Conservation (phyloP, 2,113 vertebrate genomes). For the Oryzias melastigma region DNA sequence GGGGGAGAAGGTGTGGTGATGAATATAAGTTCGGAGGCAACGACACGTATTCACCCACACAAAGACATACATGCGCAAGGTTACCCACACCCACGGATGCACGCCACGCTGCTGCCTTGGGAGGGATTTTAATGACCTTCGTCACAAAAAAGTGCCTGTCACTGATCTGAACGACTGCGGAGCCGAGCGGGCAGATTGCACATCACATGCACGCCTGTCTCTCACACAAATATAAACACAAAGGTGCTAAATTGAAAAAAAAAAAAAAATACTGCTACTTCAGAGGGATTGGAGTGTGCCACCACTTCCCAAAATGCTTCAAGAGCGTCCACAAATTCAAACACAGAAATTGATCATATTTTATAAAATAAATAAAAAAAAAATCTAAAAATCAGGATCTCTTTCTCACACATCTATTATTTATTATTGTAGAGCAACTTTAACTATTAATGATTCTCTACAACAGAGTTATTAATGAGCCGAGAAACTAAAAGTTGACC, state of each 20-base stretch:
- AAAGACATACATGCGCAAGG: slow-evolving; percentile 15
- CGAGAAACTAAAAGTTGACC: slow-evolving; percentile 75
- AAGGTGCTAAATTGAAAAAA: slow-evolving; percentile 13
- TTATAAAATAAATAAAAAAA: slow-evolving; percentile 46
- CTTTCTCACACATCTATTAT: slow-evolving; percentile 73
- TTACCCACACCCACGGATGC: slow-evolving; percentile 16
- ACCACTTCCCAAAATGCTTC: background rate
- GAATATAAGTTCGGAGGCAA: slow-evolving; percentile 11
- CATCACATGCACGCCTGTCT: slow-evolving; percentile 1
- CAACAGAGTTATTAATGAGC: slow-evolving; percentile 81
- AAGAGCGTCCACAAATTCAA: slow-evolving; percentile 12
- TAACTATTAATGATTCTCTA: slow-evolving; percentile 85
- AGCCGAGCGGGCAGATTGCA: slow-evolving; percentile 26
- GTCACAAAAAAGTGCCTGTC: slow-evolving; percentile 73
- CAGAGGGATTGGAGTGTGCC: slow-evolving; percentile 16
- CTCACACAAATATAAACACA: slow-evolving; percentile 14
- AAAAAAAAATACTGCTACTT: slow-evolving; percentile 22
- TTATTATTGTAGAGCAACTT: slow-evolving; percentile 76
- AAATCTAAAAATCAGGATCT: slow-evolving; percentile 30
- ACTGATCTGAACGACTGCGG: slow-evolving; percentile 67
- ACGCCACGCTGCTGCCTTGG: slow-evolving; percentile 73
- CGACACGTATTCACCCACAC: slow-evolving; percentile 15
- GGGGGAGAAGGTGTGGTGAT: slow-evolving; percentile 17
- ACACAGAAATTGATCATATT: slow-evolving; percentile 72
- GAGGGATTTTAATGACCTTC: slow-evolving; percentile 84